Evolutionary conservation across 2,888 invertebrate species (phyloP).

Genomic region (Gymnosoma rotundatum): DNA sequence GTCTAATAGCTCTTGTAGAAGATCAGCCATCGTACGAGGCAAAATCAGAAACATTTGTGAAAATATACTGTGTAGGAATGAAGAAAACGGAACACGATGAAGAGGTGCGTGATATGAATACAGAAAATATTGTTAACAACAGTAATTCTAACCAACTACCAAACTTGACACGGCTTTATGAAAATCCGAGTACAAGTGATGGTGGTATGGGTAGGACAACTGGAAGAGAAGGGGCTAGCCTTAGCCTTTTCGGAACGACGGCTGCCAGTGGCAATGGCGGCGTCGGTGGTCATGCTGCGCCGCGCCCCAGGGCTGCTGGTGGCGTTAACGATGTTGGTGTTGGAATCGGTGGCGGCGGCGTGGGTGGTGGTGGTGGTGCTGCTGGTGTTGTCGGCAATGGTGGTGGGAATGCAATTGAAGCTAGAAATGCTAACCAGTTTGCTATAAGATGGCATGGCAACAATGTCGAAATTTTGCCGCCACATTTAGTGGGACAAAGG

Average conservation of each 20-base stretch:
- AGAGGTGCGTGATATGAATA: constrained; percentile 84
- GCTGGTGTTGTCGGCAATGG: constrained; percentile 38
- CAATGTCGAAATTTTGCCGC: constrained; percentile 61
- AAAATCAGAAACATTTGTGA: constrained; percentile 93
- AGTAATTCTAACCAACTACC: constrained; percentile 63
- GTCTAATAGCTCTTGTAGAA: constrained; percentile 95
- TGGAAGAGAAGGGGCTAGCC: constrained; percentile 61
- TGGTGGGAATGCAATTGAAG: constrained; percentile 46
- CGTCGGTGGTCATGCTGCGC: constrained; percentile 73
- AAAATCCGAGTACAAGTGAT: constrained; percentile 66
- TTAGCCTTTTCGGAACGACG: constrained; percentile 68
- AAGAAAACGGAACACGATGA: constrained; percentile 94
- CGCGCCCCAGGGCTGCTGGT: constrained; percentile 74
- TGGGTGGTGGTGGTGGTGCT: constrained; percentile 45
- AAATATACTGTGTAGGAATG: constrained; percentile 96
- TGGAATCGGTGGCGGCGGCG: constrained; percentile 53
- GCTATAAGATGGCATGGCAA: constrained; percentile 61
- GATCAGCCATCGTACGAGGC: constrained; percentile 92
- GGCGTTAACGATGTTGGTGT: constrained; percentile 67
- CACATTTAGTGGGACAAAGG: constrained; percentile 52
- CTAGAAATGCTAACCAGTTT: constrained; percentile 54
- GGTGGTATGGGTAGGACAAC: constrained; percentile 68
- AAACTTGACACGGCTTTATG: constrained; percentile 64
- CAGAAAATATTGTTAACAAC: constrained; percentile 57
- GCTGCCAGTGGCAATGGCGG: constrained; percentile 74